Base-by-base conservation (phyloP, 2,113 vertebrate species). In the Ceyx cyanopectus region DNA sequence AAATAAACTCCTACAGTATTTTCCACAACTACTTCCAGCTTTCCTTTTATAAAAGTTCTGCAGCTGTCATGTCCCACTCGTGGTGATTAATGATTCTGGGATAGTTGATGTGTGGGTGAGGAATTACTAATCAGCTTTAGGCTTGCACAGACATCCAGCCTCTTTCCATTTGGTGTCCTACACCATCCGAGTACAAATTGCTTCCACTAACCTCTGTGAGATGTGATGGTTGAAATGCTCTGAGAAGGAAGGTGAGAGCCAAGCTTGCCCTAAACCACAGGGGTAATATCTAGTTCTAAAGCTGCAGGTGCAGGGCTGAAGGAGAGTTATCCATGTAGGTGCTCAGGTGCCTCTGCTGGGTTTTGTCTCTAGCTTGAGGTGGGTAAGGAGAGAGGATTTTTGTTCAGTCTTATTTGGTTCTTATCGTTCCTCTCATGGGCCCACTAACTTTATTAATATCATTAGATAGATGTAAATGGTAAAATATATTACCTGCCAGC, bases 31-130 rank as follows among this genome's bases (percentile, higher is more conserved):
- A 89, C 72, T 92, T 92, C 89, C 92, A 95, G 75, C 77, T 80
- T 92, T 94, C 56, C 56, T 81, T 72, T 86, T 84, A 37, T 40
- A 37, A 95, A 82, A 85, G 30, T 81, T 93, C 84, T 66, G 91
- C 77, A 86, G 77, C 84, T 94, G 93, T 95, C 94, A 85, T 90
- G 69, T 89, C 79, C 14, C 24, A 24, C 60, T 94, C 54, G 19
- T 65, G 63, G 73, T 92, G 93, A 95, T 93, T 92, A 95, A 94
- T 94, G 92, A 89, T 92, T 62, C 81, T 89, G 45, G 72, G 88
- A 46, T 92, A 53, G 62, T 46, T 86, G 85, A 88, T 91, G 50
- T 48, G 82, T 93, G 81, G 81, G 90, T 95, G 90, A 95, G 10
- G 4, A 90, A 85, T 93, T 69, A 75, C 73, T 56, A 83, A 89